Evolutionary conservation across 2,797 vertebrate genomes (phyloP), one percentile per base, ranked within the genome.

Genomic region (Labeo calbasu): DNA sequence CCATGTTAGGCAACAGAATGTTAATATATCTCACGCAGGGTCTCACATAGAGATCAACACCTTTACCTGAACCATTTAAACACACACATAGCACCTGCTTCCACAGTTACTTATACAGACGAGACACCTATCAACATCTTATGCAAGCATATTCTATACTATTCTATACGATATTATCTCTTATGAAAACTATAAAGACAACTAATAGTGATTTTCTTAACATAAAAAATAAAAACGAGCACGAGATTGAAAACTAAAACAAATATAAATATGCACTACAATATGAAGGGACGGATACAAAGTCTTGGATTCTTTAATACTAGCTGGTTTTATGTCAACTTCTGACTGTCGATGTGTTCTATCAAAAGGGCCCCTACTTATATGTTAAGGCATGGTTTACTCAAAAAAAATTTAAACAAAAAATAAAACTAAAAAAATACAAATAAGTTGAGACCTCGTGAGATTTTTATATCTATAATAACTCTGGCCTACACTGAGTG

Each of bases 21-120:
- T 86, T 69, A 89, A 88, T 89, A 73, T 78, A 86, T 88, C 15
- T 65, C 28, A 65, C 25, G 17, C 3, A 15, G 87, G 88, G 72
- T 88, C 87, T 89, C 88, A 92, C 87, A 88, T 78, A 88, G 46
- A 23, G 79, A 88, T 85, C 50, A 73, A 63, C 72, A 48, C 51
- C 59, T 69, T n/a, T 77, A 76, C 73, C 32, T 76, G 55, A 85
- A 55, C 76, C 59, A 65, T 53, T 43, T n/a, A 79, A 25, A 82
- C 76, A 82, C 51, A 3, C n/a, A 46, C 40, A 25, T 71, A 23
- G 63, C 25, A 75, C 28, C 53, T 55, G 17, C 59, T 53, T 36
- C 36, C 43, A 36, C 57, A 80, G 19, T 57, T 63, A 79, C 14
- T 71, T 36, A 53, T 53, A 48, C 46, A 81, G 65, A 71, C 76